Percentiles rank a stretch among this genome's conserved stretches.
These are phyloP conservation scores for Falco cherrug DNA, from an alignment of 2,797 vertebrate species.

Conservation along the genomic window DNA sequence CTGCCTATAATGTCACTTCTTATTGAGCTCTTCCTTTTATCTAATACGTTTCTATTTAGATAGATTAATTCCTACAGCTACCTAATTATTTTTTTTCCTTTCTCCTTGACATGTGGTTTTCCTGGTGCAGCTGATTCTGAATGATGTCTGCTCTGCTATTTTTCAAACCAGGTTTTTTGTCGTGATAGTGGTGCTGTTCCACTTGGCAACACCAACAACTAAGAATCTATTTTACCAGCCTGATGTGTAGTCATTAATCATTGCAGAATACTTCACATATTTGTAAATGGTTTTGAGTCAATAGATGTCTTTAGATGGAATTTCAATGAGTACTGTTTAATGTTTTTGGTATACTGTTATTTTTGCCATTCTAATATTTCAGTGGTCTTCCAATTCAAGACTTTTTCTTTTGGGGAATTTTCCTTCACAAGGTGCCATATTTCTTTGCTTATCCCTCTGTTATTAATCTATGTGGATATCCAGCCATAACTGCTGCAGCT, in stretches of 20 bases:
- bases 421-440: background rate
- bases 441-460: background rate
- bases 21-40: background rate
- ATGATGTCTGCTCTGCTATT: background rate
- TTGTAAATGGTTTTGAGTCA: background rate
- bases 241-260: background rate
- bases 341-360: background rate
- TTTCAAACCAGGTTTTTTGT: background rate
- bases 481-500: background rate
- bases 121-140: background rate
- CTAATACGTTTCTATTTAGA: background rate
- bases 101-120: background rate
- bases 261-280: background rate
- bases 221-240: background rate
- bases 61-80: background rate
- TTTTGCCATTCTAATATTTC: background rate
- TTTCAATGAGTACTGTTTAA: background rate
- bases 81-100: background rate
- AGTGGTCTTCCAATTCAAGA: background rate
- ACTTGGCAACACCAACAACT: background rate
- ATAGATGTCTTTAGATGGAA: background rate
- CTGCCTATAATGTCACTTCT: background rate
- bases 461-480: background rate
- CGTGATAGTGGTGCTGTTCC: background rate
- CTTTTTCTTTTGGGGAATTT: background rate